Conservation (phyloP, 1,140 invertebrate species). For the Anoplophora glabripennis region DNA sequence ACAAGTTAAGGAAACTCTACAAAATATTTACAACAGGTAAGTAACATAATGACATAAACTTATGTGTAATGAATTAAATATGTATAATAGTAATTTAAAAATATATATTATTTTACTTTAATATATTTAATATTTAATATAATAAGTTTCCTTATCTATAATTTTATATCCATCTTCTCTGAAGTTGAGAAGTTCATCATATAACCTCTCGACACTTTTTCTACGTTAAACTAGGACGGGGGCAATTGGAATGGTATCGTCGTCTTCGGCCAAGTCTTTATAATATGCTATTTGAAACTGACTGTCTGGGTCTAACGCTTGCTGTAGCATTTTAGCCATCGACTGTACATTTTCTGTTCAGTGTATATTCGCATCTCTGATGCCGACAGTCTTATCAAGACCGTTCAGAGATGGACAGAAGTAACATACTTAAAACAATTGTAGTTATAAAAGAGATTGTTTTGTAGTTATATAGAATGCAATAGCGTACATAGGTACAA, state of each 20-base stretch:
- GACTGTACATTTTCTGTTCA: constrained; percentile 51
- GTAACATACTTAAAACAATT: constrained; percentile 54
- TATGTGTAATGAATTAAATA: neutral
- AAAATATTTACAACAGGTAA: no score
- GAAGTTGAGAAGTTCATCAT: constrained; percentile 43
- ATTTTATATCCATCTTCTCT: constrained; percentile 43
- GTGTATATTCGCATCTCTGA: constrained; percentile 62
- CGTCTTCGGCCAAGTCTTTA: constrained; percentile 56
- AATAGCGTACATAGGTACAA: no score
- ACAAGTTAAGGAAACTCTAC: no score
- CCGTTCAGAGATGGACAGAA: constrained; percentile 56
- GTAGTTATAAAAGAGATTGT: neutral
- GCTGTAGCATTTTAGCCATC: constrained; percentile 50
- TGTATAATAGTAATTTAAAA: neutral
- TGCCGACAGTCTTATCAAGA: constrained; percentile 51
- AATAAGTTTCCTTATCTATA: constrained; percentile 42
- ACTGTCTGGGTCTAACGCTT: constrained; percentile 60
- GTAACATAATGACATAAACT: neutral
- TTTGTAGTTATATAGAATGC: no score
- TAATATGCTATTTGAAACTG: constrained; percentile 56
- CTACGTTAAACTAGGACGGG: constrained; percentile 51
- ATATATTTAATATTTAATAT: no score
- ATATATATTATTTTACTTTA: constrained; percentile 25
- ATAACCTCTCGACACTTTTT: constrained; percentile 41
- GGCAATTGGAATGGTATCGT: constrained; percentile 53